Conservation (phyloP, 2,797 vertebrate species). For the Pyrocephalus nanus region DNA sequence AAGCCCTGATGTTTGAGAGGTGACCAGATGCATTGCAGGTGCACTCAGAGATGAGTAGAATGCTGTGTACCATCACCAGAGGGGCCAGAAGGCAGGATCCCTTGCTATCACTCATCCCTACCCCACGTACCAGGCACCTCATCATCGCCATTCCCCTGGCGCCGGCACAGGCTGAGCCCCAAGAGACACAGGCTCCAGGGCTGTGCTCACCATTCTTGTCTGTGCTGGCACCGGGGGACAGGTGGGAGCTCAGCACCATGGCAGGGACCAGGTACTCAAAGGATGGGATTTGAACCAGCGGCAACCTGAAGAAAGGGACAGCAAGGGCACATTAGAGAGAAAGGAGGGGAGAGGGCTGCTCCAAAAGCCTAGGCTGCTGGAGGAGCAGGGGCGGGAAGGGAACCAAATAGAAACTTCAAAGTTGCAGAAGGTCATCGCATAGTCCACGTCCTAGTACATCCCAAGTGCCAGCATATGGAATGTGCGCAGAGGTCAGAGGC, state of each 20-base stretch:
- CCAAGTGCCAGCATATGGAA: neutral
- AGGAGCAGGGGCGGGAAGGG: neutral
- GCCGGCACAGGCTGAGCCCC: accelerated
- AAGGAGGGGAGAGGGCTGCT: neutral
- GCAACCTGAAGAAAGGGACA: conserved; percentile 74
- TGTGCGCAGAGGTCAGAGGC: neutral
- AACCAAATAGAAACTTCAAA: neutral
- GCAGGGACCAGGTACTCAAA: conserved; percentile 84
- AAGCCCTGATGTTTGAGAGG: neutral
- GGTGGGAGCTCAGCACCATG: conserved; percentile 72
- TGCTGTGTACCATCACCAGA: neutral
- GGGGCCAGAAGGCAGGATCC: neutral
- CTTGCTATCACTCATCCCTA: neutral
- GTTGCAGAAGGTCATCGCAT: neutral
- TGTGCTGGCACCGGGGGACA: neutral
- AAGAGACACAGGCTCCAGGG: neutral
- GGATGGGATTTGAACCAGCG: conserved; percentile 83
- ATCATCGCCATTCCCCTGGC: neutral
- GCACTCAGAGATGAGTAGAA: neutral
- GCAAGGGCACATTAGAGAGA: neutral
- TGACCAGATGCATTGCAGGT: neutral
- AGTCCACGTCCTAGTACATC: neutral
- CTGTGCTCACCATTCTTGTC: conserved; percentile 57
- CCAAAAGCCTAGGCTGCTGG: neutral
- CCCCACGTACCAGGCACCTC: neutral